These are phyloP conservation scores for Branchinecta lindahli DNA, from an alignment of 1,140 invertebrate genomes.

Conservation along the genomic window DNA sequence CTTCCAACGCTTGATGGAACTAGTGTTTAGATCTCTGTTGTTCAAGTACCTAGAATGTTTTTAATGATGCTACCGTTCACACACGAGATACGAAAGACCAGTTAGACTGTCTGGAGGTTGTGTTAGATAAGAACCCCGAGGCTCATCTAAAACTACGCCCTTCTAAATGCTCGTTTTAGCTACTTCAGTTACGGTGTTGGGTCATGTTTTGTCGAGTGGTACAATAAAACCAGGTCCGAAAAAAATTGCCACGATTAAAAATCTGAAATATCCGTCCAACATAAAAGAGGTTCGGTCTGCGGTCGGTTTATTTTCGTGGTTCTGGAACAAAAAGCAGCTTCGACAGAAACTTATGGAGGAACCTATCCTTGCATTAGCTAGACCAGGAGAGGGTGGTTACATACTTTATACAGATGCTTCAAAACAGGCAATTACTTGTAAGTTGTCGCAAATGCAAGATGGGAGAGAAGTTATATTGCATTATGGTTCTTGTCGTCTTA, in stretches of 20 bases:
- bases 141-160: background rate
- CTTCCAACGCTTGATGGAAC: conserved; percentile 22
- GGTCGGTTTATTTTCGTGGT: background rate
- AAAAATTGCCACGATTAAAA: background rate
- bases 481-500: background rate
- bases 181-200: background rate
- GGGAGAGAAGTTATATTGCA: background rate
- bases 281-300: background rate
- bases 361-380: background rate
- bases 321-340: background rate
- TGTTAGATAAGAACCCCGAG: background rate
- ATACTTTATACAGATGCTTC: background rate
- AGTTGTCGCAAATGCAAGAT: background rate
- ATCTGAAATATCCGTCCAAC: background rate
- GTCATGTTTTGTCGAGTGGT: background rate
- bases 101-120: background rate
- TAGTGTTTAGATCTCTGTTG: conserved; percentile 20
- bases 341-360: background rate
- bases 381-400: conserved; percentile 3
- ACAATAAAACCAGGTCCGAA: background rate
- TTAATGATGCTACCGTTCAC: background rate
- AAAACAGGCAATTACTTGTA: background rate
- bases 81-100: background rate
- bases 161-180: background rate
- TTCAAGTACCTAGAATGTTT: conserved; percentile 14